phyloP scores from a whole-genome alignment of 2,888 invertebrate genomes.

The Ennomos erosarius region DNA sequence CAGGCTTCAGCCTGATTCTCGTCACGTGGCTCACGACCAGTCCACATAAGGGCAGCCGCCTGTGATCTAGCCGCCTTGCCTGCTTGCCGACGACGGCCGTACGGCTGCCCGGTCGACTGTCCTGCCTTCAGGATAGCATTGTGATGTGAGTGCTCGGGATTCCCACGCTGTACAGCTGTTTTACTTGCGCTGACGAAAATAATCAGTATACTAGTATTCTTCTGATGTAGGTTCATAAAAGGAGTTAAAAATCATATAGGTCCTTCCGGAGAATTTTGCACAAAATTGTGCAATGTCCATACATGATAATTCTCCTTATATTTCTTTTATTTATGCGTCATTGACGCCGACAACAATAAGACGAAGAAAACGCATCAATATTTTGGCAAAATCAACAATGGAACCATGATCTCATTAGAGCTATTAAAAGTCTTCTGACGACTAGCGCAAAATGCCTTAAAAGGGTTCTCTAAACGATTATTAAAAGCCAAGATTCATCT shows the following conservation, averaged over 20 bases:
- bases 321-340: too few relatives aligned
- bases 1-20: constrained; percentile 9
- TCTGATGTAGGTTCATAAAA: too few relatives aligned
- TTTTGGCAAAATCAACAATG: constrained; percentile 7
- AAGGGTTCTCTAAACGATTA: constrained; percentile 4
- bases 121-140: not conserved
- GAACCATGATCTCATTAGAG: constrained; percentile 14
- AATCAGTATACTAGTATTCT: too few relatives aligned
- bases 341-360: too few relatives aligned
- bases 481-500: constrained; percentile 13
- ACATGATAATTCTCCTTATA: too few relatives aligned
- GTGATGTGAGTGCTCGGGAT: constrained; percentile 6
- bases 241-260: too few relatives aligned
- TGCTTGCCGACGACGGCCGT: constrained; percentile 12
- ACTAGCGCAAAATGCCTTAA: constrained; percentile 22
- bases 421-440: constrained; percentile 14
- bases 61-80: constrained; percentile 48
- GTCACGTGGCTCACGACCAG: constrained; percentile 38
- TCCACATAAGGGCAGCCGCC: constrained; percentile 43
- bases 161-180: not conserved
- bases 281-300: too few relatives aligned
- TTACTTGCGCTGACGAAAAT: too few relatives aligned
- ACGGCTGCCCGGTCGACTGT: constrained; percentile 4
- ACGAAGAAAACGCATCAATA: too few relatives aligned
- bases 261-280: too few relatives aligned